Base-by-base conservation (phyloP, 2,113 vertebrate genomes). In the Calidris pugnax region DNA sequence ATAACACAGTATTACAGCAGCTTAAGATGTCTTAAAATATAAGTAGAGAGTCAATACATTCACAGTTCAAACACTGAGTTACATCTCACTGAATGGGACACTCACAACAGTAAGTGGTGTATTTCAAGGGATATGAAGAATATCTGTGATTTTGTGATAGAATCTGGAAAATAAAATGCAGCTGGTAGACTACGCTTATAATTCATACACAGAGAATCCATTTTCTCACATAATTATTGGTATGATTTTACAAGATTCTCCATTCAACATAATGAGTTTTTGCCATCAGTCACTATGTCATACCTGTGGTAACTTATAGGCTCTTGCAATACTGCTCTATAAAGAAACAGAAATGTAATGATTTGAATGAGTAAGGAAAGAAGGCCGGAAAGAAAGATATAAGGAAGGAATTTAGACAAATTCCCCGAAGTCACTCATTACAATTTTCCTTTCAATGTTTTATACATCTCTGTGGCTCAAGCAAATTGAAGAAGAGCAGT, bases 241-340 rank as follows among this genome's bases (percentile, higher is more conserved):
- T 92, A 89, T 57, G 74, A 80, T 90, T 95, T 96, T 83, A 97
- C 85, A 90, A 56, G 91, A 97, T 89, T 83, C 96, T 97, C 72
- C 83, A 81, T 73, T 87, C 92, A 94, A 39, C 84, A 74, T 43
- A 88, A 95, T 8, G 90, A 92, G 84, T 26, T 79, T 94, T 88
- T 78, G 59, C 93, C 93, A 93, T 83, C 93, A 96, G 91, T 77
- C 50, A 67, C 57, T 66, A 83, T 71, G 82, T 95, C 96, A 84
- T 93, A 97, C 97, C 97, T 97, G 96, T 30, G 96, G 91, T 66
- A 97, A 98, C 73, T 98, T 98, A 98, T 94, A 97, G 96, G 93
- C 92, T 98, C 96, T 95, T 98, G 97, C 95, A 97, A 97, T 85
- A 97, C 97, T 98, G 97, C 93, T 98, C 98, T 95, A 97, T 69